Evolutionary conservation across 2,888 invertebrate species (phyloP).

Genomic region (Ganaspis brasiliensis): DNA sequence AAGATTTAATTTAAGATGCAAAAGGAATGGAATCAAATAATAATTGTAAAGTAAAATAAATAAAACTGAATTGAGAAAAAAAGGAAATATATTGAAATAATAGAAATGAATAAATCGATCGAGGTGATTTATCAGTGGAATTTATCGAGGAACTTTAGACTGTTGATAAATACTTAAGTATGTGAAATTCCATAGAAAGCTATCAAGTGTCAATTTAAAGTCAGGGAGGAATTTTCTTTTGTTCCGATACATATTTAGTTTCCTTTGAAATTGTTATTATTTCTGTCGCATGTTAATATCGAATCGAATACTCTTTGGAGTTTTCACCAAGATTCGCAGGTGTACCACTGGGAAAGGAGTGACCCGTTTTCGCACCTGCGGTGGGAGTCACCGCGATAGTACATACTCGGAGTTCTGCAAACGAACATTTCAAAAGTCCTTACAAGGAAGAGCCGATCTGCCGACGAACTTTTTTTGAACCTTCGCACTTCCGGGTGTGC

Average conservation of each 20-base stretch:
- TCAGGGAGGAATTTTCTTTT: conserved; percentile 10
- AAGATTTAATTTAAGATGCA: too few species aligned
- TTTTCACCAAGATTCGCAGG: conserved; percentile 66
- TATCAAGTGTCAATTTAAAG: conserved; percentile 13
- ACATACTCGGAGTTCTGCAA: conserved; percentile 41
- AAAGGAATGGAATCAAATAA: too few species aligned
- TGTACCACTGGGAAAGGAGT: conserved; percentile 76
- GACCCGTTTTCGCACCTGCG: conserved; percentile 76
- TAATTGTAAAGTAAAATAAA: too few species aligned
- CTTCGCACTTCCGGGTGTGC: conserved; percentile 31
- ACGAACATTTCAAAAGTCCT: conserved; percentile 63
- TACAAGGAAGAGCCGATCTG: conserved; percentile 65
- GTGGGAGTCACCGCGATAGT: conserved; percentile 40
- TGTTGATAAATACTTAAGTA: not conserved
- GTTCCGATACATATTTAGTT: not conserved
- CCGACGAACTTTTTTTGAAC: conserved; percentile 54
- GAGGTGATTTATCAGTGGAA: not conserved
- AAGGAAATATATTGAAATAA: not conserved
- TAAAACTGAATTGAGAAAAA: not conserved
- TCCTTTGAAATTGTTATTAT: conserved; percentile 2
- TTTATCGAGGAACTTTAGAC: conserved; percentile 9
- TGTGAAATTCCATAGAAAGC: conserved; percentile 2
- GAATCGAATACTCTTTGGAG: conserved; percentile 3
- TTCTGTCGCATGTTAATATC: conserved; percentile 21
- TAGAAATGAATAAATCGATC: not conserved